Evolutionary conservation across 2,888 invertebrate species (phyloP), one percentile per base, ranked within the genome.

Genomic region (Lottia scabra): DNA sequence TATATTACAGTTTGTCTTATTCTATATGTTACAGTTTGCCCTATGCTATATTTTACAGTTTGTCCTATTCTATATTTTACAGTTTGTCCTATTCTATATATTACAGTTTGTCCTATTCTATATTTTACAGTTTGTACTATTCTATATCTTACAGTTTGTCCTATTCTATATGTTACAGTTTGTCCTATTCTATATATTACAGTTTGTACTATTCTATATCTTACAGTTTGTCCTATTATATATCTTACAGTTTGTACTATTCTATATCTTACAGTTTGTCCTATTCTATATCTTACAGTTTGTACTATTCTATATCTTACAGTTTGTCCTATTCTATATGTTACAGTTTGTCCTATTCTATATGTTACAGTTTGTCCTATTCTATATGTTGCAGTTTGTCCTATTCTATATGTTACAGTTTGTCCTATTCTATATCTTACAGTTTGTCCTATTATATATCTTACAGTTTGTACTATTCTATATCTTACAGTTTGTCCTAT

Each of bases 251-350:
- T 1, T 16, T 63, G 5, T 63, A 19, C 23, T 30, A 19, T n/a
- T 63, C 10, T 86, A 86, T 84, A 84, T 82, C 71, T 80, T 38
- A n/a, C 56, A 62, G 1, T 30, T n/a, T 68, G 27, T 62, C 62
- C 16, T 19, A 5, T 8, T 27, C 38, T 62, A n/a, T 2, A 26
- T 12, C 48, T 23, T 38, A 23, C 26, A 62, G 10, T 1, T 38
- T 68, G 19, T 62, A 10, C 19, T n/a, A n/a, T 62, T n/a, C 38
- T 19, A 16, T 48, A 23, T 56, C 16, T 23, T 38, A n/a, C 62
- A 23, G 13, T 43, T 63, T 63, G 63, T 79, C 87, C 87, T 89
- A 89, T 90, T 90, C 87, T 56, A 44, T n/a, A n/a, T n/a, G n/a
- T n/a, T n/a, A n/a, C n/a, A n/a, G n/a, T n/a, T n/a, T n/a, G n/a